Conservation (phyloP, 1,140 invertebrate genomes). For the Apocrypta bakeri region DNA sequence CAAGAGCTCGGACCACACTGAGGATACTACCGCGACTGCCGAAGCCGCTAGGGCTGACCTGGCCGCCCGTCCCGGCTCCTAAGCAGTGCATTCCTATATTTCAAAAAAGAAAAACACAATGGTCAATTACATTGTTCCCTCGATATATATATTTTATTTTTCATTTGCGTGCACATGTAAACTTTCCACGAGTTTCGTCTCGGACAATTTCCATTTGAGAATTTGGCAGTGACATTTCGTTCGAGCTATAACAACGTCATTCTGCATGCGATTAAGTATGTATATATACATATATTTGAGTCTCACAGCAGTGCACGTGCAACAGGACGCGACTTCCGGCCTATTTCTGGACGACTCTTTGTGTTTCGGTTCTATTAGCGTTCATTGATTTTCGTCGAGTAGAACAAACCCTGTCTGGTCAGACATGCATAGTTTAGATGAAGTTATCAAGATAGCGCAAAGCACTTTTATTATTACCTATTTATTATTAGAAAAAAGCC, state of each 20-base stretch:
- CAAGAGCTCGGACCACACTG: conserved; percentile 80
- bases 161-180: too few relatives aligned
- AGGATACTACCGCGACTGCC: conserved; percentile 70
- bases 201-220: too few relatives aligned
- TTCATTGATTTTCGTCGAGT: neutral
- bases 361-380: neutral
- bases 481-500: too few relatives aligned
- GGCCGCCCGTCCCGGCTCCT: conserved; percentile 67
- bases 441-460: too few relatives aligned
- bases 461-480: too few relatives aligned
- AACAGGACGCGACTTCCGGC: neutral
- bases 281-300: too few relatives aligned
- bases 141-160: too few relatives aligned
- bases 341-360: neutral
- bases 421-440: neutral
- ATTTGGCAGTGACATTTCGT: too few relatives aligned
- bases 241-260: neutral
- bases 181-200: too few relatives aligned
- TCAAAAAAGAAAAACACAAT: neutral
- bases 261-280: neutral
- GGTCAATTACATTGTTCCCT: too few relatives aligned
- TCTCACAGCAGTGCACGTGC: neutral
- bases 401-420: neutral
- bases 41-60: conserved; percentile 64
- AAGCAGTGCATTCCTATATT: conserved; percentile 72